These are phyloP conservation scores for Phalanger gymnotis DNA, from an alignment of 2,797 vertebrate species.

Conservation along the genomic window DNA sequence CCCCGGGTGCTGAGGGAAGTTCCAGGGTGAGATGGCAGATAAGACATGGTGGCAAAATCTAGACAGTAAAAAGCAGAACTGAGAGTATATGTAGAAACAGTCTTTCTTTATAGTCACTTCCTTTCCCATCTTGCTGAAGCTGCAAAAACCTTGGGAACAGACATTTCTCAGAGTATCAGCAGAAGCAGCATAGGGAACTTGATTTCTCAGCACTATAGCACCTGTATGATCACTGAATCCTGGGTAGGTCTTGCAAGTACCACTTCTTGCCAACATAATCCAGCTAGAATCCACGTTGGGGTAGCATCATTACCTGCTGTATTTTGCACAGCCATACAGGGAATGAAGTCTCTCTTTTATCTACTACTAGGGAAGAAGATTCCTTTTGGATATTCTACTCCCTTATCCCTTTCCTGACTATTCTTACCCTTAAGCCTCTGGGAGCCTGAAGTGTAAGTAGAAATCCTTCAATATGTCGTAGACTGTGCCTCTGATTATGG, in stretches of 20 bases:
- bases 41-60: not conserved
- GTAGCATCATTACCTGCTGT: not conserved
- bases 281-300: not conserved
- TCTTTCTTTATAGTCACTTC: not conserved
- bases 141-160: not conserved
- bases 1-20: too few species aligned
- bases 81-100: not conserved
- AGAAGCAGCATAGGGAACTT: not conserved
- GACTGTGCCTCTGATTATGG: not conserved
- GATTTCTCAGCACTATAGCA: not conserved
- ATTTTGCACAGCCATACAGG: not conserved
- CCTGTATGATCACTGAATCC: not conserved
- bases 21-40: not conserved
- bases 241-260: not conserved
- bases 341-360: not conserved
- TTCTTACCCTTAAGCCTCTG: not conserved
- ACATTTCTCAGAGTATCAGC: not conserved
- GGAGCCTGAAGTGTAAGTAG: not conserved
- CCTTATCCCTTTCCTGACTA: not conserved
- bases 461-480: not conserved
- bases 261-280: not conserved
- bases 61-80: not conserved
- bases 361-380: not conserved
- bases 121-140: not conserved
- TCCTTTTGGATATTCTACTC: not conserved